A percentile compares a stretch with the other conserved stretches of the same genome.
Conservation (phyloP, 2,113 vertebrate genomes). For the Danio rerio region DNA sequence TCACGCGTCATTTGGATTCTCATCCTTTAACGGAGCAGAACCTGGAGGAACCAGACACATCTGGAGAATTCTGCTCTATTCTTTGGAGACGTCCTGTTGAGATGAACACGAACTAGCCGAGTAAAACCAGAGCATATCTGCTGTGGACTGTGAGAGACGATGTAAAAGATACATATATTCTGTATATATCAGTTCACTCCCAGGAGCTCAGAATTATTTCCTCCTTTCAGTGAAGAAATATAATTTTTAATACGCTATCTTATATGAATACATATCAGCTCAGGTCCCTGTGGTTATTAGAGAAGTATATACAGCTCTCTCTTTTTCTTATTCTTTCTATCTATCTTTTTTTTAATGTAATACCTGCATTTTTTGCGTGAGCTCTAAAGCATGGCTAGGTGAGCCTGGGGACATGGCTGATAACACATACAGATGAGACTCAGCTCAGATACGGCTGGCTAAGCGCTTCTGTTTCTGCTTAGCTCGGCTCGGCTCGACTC, state of each 20-base stretch:
- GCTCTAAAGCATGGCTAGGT: constrained; percentile 26
- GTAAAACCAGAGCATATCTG: constrained; percentile 20
- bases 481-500: constrained; percentile 70
- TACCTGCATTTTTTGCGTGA: constrained; percentile 73
- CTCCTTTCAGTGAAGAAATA: constrained; percentile 58
- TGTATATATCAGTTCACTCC: constrained; percentile 46
- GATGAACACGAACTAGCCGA: background rate
- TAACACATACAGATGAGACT: constrained; percentile 79
- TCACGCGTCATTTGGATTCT: constrained; percentile 33
- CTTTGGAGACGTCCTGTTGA: constrained; percentile 41
- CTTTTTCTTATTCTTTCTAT: background rate
- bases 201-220: constrained; percentile 44
- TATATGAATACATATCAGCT: constrained; percentile 73
- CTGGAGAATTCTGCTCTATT: constrained; percentile 40
- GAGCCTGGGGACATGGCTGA: constrained; percentile 73
- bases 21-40: constrained; percentile 56
- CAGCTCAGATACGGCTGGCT: constrained; percentile 74
- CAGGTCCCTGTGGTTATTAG: constrained; percentile 61
- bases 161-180: background rate
- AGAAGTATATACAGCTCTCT: constrained; percentile 18
- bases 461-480: constrained; percentile 81
- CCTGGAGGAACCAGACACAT: constrained; percentile 35
- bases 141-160: background rate
- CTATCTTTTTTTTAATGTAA: constrained; percentile 67
- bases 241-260: constrained; percentile 58